Base-by-base conservation (phyloP, 1,140 invertebrate species). In the Leptinotarsa defecta region DNA sequence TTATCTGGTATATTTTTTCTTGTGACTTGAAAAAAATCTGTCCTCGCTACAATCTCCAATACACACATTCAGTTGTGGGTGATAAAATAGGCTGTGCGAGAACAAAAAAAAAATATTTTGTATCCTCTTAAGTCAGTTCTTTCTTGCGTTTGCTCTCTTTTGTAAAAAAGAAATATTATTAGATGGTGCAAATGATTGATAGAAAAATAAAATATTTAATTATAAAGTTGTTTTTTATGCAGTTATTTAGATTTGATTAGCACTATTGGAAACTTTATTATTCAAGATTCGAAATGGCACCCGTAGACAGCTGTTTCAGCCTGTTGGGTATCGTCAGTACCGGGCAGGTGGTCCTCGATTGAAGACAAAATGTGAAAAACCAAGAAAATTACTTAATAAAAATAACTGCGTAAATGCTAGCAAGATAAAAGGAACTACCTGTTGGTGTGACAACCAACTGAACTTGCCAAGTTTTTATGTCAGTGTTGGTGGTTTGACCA, bases 21-120 rank as follows among this genome's bases (percentile, higher is more conserved):
- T 52, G 19, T 71, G 43, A 19, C 11, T 11, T 49, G 17, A 19
- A 71, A 71, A 34, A 71, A 57, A 71, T 71, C 48, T 71, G 69
- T 71, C 69, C 69, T 71, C 69, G 69, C 69, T 71, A 71, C 69
- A 71, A 71, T 71, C 19, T 71, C 69, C 48, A 49, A 71, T 71
- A 71, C 69, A 71, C 48, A 71, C 48, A 71, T 71, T 20, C 52
- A 57, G 57, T 57, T 71, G 69, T 71, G 69, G n/a, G 69, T 71
- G 69, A 71, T 71, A 71, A 69, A 61, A 71, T 52, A 71, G 69
- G 69, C 69, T 71, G 69, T 71, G 69, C 69, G 69, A 71, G 69
- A 71, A 71, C 69, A 71, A 65, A 22, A 65, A 65, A 71, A 71
- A 49, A 71, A 71, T 71, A 71, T 71, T 71, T 71, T 71, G 48